Evolutionary conservation across 2,888 invertebrate genomes (phyloP).

Genomic region (Lithophane socia): DNA sequence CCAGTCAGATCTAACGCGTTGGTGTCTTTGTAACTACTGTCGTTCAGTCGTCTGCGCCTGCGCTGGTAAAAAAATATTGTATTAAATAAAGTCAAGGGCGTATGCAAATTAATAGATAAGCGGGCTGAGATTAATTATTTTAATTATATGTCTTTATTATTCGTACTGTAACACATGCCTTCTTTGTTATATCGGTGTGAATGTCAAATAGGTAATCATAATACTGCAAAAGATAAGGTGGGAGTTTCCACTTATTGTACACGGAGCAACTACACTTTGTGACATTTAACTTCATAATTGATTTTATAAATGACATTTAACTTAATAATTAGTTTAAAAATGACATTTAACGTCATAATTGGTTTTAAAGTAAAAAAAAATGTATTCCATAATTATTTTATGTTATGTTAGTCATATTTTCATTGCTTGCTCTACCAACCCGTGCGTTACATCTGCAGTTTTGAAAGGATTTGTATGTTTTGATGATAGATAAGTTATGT

Average conservation of each 20-base stretch:
- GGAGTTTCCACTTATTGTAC: conserved; percentile 4
- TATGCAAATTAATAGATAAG: conserved; percentile 38
- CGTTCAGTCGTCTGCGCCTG: background rate
- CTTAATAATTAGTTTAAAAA: background rate
- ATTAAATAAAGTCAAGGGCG: conserved; percentile 57
- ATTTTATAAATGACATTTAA: background rate
- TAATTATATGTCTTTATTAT: conserved; percentile 35
- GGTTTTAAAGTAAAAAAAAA: background rate
- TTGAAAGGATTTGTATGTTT: background rate
- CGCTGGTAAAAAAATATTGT: conserved; percentile 26
- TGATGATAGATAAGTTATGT: too few relatives aligned
- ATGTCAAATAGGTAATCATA: conserved; percentile 20
- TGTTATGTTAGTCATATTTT: too few relatives aligned
- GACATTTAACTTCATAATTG: background rate
- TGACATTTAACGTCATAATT: too few relatives aligned
- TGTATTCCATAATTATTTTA: background rate
- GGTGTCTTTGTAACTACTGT: conserved; percentile 41
- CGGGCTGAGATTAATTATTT: conserved; percentile 37
- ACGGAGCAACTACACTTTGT: background rate
- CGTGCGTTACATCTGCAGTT: too few relatives aligned
- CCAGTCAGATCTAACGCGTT: conserved; percentile 33
- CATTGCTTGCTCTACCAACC: background rate
- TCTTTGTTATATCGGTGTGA: conserved; percentile 9
- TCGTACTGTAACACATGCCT: conserved; percentile 8
- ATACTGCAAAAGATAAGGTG: background rate